A percentile compares a stretch with the other conserved stretches of the same genome.
phyloP scores from a whole-genome alignment of 2,113 vertebrate species.

The Oryzias celebensis region DNA sequence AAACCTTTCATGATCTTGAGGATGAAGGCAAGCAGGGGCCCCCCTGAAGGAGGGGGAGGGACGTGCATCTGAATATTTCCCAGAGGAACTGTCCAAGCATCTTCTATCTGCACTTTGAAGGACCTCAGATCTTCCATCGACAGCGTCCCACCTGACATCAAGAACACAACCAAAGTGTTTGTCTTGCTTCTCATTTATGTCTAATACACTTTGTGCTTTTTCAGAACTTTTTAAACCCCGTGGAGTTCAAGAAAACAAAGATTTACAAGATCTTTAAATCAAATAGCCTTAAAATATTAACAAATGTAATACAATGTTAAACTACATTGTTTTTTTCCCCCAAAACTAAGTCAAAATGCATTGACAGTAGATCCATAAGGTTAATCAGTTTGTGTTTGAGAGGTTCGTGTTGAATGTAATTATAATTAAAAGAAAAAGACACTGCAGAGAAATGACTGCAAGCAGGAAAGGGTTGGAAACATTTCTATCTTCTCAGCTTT shows the following conservation, averaged over 20 bases:
- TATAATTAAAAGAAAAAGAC: too few relatives aligned
- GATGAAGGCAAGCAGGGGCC: slow-evolving; percentile 84
- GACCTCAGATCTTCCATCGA: slow-evolving; percentile 78
- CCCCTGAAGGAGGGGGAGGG: slow-evolving; percentile 85
- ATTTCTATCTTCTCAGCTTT: too few relatives aligned
- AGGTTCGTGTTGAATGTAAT: too few relatives aligned
- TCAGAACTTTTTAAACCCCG: neutral
- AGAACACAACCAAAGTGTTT: neutral
- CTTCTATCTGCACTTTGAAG: slow-evolving; percentile 71
- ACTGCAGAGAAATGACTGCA: too few relatives aligned
- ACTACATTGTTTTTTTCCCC: too few relatives aligned
- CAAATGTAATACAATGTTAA: too few relatives aligned
- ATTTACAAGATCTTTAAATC: too few relatives aligned
- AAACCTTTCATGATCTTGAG: slow-evolving; percentile 88
- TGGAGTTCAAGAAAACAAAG: neutral
- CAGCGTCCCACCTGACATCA: slow-evolving; percentile 78
- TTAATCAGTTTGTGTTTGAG: too few relatives aligned
- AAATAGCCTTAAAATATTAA: too few relatives aligned
- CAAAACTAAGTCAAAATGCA: too few relatives aligned
- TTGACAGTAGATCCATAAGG: too few relatives aligned
- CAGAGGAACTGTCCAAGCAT: slow-evolving; percentile 77
- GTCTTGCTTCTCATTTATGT: neutral
- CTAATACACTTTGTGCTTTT: neutral
- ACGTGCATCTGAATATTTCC: slow-evolving; percentile 78
- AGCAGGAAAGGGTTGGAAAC: too few relatives aligned